These are phyloP conservation scores for Drosophila melanocephala DNA, from an alignment of 2,888 invertebrate genomes.

Conservation along the genomic window DNA sequence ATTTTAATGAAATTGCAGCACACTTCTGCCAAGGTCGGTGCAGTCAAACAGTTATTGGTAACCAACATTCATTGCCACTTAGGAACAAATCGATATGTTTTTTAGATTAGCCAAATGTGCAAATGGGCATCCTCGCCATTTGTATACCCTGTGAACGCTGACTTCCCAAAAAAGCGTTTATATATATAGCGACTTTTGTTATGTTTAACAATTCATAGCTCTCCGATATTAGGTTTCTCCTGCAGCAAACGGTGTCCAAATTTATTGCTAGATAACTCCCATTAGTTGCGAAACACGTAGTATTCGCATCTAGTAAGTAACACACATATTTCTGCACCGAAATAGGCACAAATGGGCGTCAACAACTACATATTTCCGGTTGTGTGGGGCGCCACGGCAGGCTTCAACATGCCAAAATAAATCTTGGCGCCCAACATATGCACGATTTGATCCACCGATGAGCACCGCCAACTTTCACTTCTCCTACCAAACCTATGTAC, in stretches of 20 bases:
- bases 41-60: slow-evolving; percentile 47
- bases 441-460: slow-evolving; percentile 41
- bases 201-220: neutral
- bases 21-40: slow-evolving; percentile 52
- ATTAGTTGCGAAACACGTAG: slow-evolving; percentile 6
- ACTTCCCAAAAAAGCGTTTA: neutral
- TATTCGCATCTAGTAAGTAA: slow-evolving; percentile 21
- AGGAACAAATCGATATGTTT: slow-evolving; percentile 65
- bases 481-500: slow-evolving; percentile 14
- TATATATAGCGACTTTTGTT: neutral
- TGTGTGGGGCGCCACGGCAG: slow-evolving; percentile 70
- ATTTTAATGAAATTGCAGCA: slow-evolving; percentile 59
- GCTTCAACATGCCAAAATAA: slow-evolving; percentile 66
- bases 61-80: slow-evolving; percentile 69
- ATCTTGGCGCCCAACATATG: slow-evolving; percentile 33
- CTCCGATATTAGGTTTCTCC: neutral
- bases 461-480: slow-evolving; percentile 64
- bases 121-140: neutral
- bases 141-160: slow-evolving; percentile 29
- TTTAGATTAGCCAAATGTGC: slow-evolving; percentile 14
- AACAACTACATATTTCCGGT: slow-evolving; percentile 81
- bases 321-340: slow-evolving; percentile 31
- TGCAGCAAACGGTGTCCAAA: slow-evolving; percentile 5
- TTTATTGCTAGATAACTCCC: neutral
- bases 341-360: slow-evolving; percentile 75